Conservation (phyloP, 2,113 vertebrate species). For the Takifugu flavidus region DNA sequence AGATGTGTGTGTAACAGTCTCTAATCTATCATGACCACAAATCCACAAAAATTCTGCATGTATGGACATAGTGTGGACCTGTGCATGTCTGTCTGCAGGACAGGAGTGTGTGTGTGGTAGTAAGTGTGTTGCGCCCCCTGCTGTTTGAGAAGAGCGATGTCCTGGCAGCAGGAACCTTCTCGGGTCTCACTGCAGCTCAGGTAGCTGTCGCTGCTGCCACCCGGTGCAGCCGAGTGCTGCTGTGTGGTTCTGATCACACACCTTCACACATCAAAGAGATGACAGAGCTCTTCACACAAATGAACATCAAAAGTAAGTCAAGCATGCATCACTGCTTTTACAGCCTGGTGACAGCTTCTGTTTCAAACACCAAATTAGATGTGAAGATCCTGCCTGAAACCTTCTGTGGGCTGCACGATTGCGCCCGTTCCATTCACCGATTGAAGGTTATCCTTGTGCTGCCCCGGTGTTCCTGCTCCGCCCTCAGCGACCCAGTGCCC, state of each 20-base stretch:
- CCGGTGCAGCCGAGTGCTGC: conserved; percentile 67
- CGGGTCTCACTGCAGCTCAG: conserved; percentile 82
- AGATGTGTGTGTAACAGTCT: background rate
- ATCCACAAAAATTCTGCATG: background rate
- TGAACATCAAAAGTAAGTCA: conserved; percentile 83
- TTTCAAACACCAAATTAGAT: conserved; percentile 65
- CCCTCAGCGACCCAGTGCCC: conserved; percentile 82
- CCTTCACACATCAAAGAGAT: conserved; percentile 70
- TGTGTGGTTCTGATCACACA: conserved; percentile 78
- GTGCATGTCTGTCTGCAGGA: conserved; percentile 71
- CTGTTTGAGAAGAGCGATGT: conserved; percentile 76
- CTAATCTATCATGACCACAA: background rate
- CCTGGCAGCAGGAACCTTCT: conserved; percentile 80
- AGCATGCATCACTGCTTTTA: background rate
- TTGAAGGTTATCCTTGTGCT: conserved; percentile 83
- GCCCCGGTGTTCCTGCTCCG: conserved; percentile 84
- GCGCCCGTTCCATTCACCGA: conserved; percentile 71
- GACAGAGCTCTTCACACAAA: conserved; percentile 65
- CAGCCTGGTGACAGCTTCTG: background rate
- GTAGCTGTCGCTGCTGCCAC: conserved; percentile 69
- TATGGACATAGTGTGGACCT: background rate
- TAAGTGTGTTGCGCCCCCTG: conserved; percentile 76
- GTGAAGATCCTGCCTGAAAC: conserved; percentile 77
- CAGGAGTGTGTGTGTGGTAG: conserved; percentile 85
- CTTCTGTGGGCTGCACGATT: conserved; percentile 76